phyloP scores from a whole-genome alignment of 2,888 invertebrate genomes.

The Parapristionchus giblindavisi region DNA sequence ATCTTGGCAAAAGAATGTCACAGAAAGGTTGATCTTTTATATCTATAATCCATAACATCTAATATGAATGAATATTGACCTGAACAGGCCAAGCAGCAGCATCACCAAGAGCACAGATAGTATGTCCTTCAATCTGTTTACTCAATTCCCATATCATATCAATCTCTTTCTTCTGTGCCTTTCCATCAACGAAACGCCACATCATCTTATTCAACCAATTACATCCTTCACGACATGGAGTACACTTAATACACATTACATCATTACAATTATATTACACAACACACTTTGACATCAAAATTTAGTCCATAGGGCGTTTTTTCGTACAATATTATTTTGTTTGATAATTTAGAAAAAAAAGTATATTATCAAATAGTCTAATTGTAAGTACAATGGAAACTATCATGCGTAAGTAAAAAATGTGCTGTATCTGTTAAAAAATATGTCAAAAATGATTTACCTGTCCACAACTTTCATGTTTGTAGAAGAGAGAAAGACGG shows the following conservation, averaged over 20 bases:
- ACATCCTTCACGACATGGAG: slow-evolving; percentile 96
- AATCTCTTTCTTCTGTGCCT: slow-evolving; percentile 91
- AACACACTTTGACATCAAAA: too few relatives aligned
- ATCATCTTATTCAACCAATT: slow-evolving; percentile 93
- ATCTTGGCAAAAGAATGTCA: not conserved
- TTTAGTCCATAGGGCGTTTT: too few relatives aligned
- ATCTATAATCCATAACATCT: too few relatives aligned
- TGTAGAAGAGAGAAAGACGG: slow-evolving; percentile 94
- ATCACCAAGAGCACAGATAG: slow-evolving; percentile 97
- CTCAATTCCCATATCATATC: slow-evolving; percentile 99
- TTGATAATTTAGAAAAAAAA: too few relatives aligned
- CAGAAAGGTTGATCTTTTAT: not conserved
- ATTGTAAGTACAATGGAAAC: too few relatives aligned
- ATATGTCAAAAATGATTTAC: slow-evolving; percentile 67
- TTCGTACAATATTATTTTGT: too few relatives aligned
- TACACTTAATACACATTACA: slow-evolving; percentile 83
- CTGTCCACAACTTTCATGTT: slow-evolving; percentile 99
- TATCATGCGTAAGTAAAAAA: too few relatives aligned
- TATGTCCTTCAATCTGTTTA: slow-evolving; percentile 99
- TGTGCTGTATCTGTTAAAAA: too few relatives aligned
- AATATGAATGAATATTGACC: too few relatives aligned
- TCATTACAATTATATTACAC: too few relatives aligned
- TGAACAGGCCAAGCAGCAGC: slow-evolving; percentile 99
- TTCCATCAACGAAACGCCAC: slow-evolving; percentile 82
- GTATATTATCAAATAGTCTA: too few relatives aligned